Evolutionary conservation across 2,888 invertebrate genomes (phyloP).

Genomic region (Trisateles emortualis): DNA sequence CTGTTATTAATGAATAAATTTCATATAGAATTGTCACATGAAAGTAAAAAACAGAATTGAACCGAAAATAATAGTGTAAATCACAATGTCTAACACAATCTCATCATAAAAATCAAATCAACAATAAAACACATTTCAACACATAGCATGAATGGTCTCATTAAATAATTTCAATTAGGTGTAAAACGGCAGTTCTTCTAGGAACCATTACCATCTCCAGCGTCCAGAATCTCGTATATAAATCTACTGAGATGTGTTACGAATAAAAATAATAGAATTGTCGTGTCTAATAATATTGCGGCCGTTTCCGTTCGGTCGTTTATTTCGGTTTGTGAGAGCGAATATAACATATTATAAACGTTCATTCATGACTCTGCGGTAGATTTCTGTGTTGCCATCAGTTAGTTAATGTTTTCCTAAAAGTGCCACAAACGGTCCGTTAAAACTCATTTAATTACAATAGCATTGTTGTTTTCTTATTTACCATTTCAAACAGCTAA

Average conservation of each 20-base stretch:
- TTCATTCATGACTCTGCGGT: constrained; percentile 67
- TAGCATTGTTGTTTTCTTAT: constrained; percentile 2
- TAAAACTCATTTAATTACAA: constrained; percentile 7
- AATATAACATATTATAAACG: constrained; percentile 78
- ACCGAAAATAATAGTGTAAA: not conserved
- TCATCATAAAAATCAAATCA: constrained; percentile 22
- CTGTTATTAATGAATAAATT: too few species aligned
- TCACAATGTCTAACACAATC: not conserved
- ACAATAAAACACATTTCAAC: constrained; percentile 45
- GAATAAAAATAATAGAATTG: constrained; percentile 87
- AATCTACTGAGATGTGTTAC: constrained; percentile 83
- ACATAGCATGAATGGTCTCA: constrained; percentile 55
- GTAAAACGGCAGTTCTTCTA: constrained; percentile 69
- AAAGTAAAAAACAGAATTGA: not conserved
- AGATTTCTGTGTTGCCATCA: constrained; percentile 39
- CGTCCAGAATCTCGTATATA: constrained; percentile 79
- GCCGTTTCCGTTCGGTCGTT: constrained; percentile 85
- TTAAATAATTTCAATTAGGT: constrained; percentile 71
- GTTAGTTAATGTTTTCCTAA: constrained; percentile 30
- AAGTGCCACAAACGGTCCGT: constrained; percentile 17
- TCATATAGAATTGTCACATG: not conserved
- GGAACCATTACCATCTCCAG: constrained; percentile 71
- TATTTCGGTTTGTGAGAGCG: constrained; percentile 82
- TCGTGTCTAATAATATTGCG: constrained; percentile 85
- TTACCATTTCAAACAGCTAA: not conserved